Evolutionary conservation across 2,888 invertebrate genomes (phyloP), one percentile per base, ranked within the genome.

Genomic region (Synergus laeviventris): DNA sequence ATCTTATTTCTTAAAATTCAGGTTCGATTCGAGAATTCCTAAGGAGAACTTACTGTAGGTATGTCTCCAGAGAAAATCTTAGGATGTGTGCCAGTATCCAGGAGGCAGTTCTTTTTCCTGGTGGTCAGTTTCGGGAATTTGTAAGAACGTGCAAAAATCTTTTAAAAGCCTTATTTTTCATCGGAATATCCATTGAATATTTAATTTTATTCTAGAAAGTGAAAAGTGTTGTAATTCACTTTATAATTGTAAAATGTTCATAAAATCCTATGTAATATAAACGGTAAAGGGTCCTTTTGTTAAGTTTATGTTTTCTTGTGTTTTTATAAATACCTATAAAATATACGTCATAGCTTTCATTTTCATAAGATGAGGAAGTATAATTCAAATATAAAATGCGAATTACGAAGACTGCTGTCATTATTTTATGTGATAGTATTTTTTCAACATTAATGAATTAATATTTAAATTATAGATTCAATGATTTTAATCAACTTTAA

Each of bases 251-350:
- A 24, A 42, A 42, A 64, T 64, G 42, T 42, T 64, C 64, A 39
- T 64, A 16, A 64, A 64, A 24, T 64, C 39, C 14, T 64, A 14
- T 16, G 7, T 64, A 64, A 39, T 4, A 49, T 45, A 24, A 31
- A 45, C 66, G 31, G 45, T 31, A 45, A 21, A 49, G 66, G 66
- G 45, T 45, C 9, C 42, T 66, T 66, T 64, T 64, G 64, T 64
- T 64, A 64, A 64, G 21, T 64, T 12, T 18, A 64, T 42, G 21
- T 39, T 64, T 64, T 64, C 64, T 64, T 62, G 38, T n/a, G 39
- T 38, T 42, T 14, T 18, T 64, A 39, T 42, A 9, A 61, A 60
- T 39, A 64, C 12, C 42, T 16, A 49, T n/a, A 31, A 61, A 61
- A 61, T 61, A 31, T 36, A 61, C 36, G n/a, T n/a, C n/a, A 16